Conservation (phyloP, 1,140 invertebrate genomes). For the Philotrypesis tridentata region DNA sequence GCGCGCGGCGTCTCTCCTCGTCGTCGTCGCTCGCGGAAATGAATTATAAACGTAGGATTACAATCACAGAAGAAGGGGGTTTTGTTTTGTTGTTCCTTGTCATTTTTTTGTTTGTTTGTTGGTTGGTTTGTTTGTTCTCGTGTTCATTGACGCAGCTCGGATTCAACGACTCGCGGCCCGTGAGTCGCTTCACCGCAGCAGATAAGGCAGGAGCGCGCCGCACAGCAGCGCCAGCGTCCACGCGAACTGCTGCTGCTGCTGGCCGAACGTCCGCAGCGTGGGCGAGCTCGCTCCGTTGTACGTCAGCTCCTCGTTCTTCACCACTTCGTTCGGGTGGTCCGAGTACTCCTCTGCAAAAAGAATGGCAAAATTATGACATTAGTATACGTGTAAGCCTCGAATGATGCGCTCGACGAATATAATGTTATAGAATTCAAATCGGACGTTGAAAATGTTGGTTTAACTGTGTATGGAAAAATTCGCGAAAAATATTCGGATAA, state of each 20-base stretch:
- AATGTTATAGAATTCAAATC: too few relatives aligned
- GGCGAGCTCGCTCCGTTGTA: slow-evolving; percentile 73
- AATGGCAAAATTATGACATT: slow-evolving; percentile 48
- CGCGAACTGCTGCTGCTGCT: slow-evolving; percentile 49
- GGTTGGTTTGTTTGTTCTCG: too few relatives aligned
- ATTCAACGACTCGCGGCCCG: background rate
- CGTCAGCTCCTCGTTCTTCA: slow-evolving; percentile 93
- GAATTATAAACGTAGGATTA: slow-evolving; percentile 73
- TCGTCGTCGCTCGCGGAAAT: slow-evolving; percentile 69
- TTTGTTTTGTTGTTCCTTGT: slow-evolving; percentile 58
- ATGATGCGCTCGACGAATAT: too few relatives aligned
- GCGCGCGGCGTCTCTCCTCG: slow-evolving; percentile 12
- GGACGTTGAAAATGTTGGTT: too few relatives aligned
- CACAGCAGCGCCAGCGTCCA: slow-evolving; percentile 60
- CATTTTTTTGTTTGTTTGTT: too few relatives aligned
- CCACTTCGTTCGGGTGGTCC: slow-evolving; percentile 91
- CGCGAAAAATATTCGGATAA: too few relatives aligned
- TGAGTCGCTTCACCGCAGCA: slow-evolving; percentile 71
- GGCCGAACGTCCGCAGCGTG: slow-evolving; percentile 31
- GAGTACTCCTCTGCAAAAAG: slow-evolving; percentile 84
- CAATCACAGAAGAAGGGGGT: slow-evolving; percentile 73
- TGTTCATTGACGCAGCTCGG: slow-evolving; percentile 50
- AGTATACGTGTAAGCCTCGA: background rate
- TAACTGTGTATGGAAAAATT: too few relatives aligned
- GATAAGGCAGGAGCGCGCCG: slow-evolving; percentile 62